Percentiles rank a stretch among this genome's conserved stretches.
Conservation (phyloP, 1,140 invertebrate species). For the Drosophila kepulauana region DNA sequence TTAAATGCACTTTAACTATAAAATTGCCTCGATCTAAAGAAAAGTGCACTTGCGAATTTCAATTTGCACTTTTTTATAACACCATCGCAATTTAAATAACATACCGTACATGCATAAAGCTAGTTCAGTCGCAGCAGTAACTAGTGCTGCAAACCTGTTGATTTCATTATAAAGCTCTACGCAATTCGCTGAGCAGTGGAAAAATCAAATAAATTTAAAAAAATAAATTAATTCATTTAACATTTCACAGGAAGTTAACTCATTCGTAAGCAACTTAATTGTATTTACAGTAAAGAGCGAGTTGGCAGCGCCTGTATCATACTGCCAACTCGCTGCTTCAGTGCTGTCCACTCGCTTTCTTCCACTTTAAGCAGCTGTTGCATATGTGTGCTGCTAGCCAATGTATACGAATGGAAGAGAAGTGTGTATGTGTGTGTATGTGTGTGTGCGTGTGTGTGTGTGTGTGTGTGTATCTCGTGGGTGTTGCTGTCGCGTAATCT, state of each 20-base stretch:
- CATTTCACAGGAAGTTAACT: not conserved
- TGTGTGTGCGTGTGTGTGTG: slow-evolving; percentile 19
- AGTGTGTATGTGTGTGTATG: not conserved
- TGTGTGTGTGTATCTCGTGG: slow-evolving; percentile 18
- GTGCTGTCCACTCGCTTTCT: not conserved
- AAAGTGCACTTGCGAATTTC: no score
- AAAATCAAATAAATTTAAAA: no score
- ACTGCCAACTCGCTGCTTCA: not conserved
- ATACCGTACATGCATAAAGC: no score
- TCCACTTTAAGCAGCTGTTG: not conserved
- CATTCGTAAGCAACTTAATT: not conserved
- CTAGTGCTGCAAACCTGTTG: no score
- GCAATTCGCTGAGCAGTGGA: no score
- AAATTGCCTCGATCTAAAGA: no score
- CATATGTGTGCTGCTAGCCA: not conserved
- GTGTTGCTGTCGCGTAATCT: slow-evolving; percentile 70
- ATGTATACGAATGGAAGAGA: not conserved
- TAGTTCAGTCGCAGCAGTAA: no score
- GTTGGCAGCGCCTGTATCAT: not conserved
- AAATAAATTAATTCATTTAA: not conserved
- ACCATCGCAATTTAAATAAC: no score
- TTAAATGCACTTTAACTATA: no score
- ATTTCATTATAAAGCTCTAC: no score
- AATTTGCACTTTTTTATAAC: no score
- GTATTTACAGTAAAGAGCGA: no score